Evolutionary conservation across 2,113 vertebrate genomes (phyloP).

Genomic region (Coptodon bakossiorum): DNA sequence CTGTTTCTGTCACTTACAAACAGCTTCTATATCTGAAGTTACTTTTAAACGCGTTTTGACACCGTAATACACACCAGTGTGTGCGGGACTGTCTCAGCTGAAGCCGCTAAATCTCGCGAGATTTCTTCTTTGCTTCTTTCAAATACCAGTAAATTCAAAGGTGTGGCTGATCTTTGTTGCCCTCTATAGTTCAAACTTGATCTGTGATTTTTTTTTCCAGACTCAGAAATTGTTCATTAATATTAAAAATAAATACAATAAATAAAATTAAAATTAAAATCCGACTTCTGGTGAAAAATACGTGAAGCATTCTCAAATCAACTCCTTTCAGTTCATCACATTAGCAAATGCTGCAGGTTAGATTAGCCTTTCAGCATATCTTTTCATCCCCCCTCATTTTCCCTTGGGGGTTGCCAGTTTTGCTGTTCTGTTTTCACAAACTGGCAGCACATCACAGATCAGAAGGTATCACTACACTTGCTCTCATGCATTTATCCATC

Average conservation of each 20-base stretch:
- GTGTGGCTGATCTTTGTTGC: neutral
- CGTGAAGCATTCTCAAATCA: neutral
- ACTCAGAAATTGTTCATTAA: neutral
- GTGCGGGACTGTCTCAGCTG: neutral
- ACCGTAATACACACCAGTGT: neutral
- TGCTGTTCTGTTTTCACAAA: neutral
- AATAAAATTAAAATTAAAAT: neutral
- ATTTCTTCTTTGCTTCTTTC: neutral
- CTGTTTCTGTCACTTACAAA: neutral
- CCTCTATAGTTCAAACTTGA: neutral
- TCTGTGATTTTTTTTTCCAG: neutral
- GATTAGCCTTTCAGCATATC: neutral
- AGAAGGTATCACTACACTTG: neutral
- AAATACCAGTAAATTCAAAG: neutral
- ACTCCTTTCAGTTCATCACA: neutral
- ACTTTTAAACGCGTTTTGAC: neutral
- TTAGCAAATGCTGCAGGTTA: neutral
- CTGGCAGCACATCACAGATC: neutral
- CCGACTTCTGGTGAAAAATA: neutral
- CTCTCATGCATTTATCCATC: neutral
- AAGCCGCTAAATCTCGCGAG: slow-evolving; percentile 32
- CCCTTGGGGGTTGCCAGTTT: neutral
- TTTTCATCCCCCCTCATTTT: neutral
- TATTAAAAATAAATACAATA: neutral
- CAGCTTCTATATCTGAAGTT: neutral